These are phyloP conservation scores for Bostrychus sinensis DNA, from an alignment of 2,113 vertebrate genomes.

Conservation along the genomic window DNA sequence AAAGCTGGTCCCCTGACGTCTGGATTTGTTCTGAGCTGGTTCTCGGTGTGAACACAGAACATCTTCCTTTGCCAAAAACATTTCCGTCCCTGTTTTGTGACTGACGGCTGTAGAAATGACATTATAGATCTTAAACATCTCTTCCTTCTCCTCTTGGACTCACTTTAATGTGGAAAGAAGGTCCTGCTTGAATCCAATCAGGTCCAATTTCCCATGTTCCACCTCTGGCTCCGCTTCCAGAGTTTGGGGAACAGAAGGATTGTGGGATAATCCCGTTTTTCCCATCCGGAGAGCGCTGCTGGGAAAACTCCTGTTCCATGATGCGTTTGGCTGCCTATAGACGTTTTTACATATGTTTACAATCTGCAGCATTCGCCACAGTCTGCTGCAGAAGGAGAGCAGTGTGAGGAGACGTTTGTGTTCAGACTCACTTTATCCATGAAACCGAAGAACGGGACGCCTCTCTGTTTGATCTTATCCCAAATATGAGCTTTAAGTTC, in stretches of 20 bases:
- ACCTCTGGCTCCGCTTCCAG: background rate
- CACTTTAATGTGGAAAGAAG: background rate
- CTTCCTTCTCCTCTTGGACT: background rate
- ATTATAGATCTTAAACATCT: background rate
- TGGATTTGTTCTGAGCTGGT: too few species aligned
- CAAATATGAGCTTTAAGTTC: too few species aligned
- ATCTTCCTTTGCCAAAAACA: too few species aligned
- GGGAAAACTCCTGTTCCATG: constrained; percentile 8
- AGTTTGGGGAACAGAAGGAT: constrained; percentile 10
- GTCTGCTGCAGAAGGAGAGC: too few species aligned
- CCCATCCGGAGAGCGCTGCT: background rate
- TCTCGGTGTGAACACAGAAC: too few species aligned
- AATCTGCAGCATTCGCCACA: constrained; percentile 2
- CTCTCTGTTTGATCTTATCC: too few species aligned
- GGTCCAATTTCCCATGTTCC: constrained; percentile 12
- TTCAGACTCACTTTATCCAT: too few species aligned
- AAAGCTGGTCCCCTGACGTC: too few species aligned
- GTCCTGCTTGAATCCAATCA: background rate
- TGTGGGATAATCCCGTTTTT: constrained; percentile 2
- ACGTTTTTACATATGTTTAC: constrained; percentile 5
- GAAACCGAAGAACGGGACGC: too few species aligned
- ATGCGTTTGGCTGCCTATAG: constrained; percentile 3
- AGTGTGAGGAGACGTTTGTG: too few species aligned
- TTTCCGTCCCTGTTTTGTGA: background rate
- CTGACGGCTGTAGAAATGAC: background rate